Conservation (phyloP, 2,888 invertebrate genomes). For the Brenthis hecate region DNA sequence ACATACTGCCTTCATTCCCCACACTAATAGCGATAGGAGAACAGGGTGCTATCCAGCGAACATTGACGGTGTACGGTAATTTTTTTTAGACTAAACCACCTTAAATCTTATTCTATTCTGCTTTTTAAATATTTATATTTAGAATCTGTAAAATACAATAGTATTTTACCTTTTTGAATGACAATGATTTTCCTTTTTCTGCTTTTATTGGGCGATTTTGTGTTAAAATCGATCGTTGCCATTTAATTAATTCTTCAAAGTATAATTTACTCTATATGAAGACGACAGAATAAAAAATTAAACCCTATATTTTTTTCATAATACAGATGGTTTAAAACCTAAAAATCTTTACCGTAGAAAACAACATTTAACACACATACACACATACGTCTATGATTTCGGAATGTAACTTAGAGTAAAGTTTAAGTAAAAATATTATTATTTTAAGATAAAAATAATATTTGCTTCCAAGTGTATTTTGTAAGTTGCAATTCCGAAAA, state of each 20-base stretch:
- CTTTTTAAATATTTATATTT: not conserved
- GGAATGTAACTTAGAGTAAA: conserved; percentile 25
- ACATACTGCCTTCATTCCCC: conserved; percentile 63
- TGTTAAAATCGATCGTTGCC: too few relatives aligned
- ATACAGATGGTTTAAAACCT: conserved; percentile 32
- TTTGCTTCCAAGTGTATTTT: not conserved
- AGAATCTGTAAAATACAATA: too few relatives aligned
- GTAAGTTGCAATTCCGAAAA: conserved; percentile 23
- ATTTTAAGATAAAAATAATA: not conserved
- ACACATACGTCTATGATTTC: conserved; percentile 18
- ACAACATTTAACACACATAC: conserved; percentile 57
- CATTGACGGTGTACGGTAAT: conserved; percentile 56
- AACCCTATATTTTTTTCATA: not conserved
- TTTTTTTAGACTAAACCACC: conserved; percentile 46
- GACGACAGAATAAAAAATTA: too few relatives aligned
- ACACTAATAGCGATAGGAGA: conserved; percentile 78
- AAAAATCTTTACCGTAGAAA: conserved; percentile 59
- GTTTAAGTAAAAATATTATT: not conserved
- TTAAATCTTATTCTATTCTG: not conserved
- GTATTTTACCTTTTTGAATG: too few relatives aligned
- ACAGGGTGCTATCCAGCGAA: conserved; percentile 75
- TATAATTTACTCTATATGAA: too few relatives aligned
- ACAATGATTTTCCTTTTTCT: too few relatives aligned
- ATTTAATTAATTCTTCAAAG: too few relatives aligned
- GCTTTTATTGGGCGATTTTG: too few relatives aligned